Conservation (phyloP, 2,113 vertebrate species). For the Pao palembangensis region DNA sequence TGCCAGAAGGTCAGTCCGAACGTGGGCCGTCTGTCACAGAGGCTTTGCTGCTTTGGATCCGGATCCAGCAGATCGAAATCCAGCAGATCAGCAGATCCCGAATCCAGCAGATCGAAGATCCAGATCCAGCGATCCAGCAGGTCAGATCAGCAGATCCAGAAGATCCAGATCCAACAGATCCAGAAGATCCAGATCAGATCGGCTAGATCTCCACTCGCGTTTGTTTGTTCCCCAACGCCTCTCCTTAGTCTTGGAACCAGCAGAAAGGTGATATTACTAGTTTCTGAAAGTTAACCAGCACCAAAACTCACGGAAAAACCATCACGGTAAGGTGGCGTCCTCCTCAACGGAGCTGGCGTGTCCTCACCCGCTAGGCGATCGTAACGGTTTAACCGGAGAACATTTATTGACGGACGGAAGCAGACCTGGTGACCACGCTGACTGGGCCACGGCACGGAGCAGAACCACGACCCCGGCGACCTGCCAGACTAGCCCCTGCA, state of each 20-base stretch:
- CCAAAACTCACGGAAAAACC: conserved; percentile 98
- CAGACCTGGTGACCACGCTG: conserved; percentile 93
- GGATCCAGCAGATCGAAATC: too few relatives aligned
- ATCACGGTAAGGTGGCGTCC: conserved; percentile 89
- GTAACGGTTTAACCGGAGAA: too few relatives aligned
- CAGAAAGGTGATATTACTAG: conserved; percentile 79
- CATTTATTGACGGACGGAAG: too few relatives aligned
- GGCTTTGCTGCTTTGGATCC: too few relatives aligned
- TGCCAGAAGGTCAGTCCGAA: conserved; percentile 81
- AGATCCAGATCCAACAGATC: too few relatives aligned
- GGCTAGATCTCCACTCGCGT: not conserved
- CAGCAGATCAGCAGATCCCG: too few relatives aligned
- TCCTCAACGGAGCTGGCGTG: not conserved
- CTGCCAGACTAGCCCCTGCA: conserved; percentile 84
- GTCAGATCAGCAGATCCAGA: too few relatives aligned
- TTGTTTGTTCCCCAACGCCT: conserved; percentile 67
- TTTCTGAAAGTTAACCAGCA: conserved; percentile 96
- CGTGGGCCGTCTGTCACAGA: too few relatives aligned
- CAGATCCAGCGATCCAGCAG: too few relatives aligned
- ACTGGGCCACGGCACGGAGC: conserved; percentile 97
- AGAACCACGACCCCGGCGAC: conserved; percentile 90
- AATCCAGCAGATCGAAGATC: too few relatives aligned
- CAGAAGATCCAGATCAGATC: too few relatives aligned
- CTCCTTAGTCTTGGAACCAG: conserved; percentile 66
- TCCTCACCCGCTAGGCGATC: too few relatives aligned